Evolutionary conservation across 2,113 vertebrate genomes (phyloP).

Genomic region (Ageneiosus marmoratus): DNA sequence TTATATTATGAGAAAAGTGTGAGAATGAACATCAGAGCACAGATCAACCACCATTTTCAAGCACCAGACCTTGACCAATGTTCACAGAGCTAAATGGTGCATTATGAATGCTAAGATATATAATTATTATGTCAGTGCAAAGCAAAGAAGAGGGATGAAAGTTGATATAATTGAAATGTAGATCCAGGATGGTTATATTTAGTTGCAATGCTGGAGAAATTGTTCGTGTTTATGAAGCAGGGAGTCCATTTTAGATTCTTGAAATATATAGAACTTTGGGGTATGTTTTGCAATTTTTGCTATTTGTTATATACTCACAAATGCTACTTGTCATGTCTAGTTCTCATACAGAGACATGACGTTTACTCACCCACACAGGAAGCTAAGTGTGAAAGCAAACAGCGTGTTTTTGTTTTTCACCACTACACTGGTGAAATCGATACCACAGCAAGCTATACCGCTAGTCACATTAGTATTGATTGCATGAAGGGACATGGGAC

Average conservation of each 20-base stretch:
- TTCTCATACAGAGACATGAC: background rate
- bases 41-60: constrained; percentile 10
- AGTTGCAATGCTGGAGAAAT: background rate
- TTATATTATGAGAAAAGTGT: constrained; percentile 65
- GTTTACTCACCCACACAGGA: constrained; percentile 16
- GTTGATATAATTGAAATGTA: background rate
- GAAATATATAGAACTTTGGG: background rate
- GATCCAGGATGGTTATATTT: background rate
- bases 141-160: background rate
- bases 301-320: background rate
- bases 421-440: constrained; percentile 40
- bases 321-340: background rate
- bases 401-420: constrained; percentile 7
- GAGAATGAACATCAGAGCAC: constrained; percentile 31
- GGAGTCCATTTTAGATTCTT: background rate
- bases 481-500: constrained; percentile 32
- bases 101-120: background rate
- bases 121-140: constrained; percentile 1
- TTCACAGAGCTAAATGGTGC: background rate
- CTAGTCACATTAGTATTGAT: constrained; percentile 53
- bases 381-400: constrained; percentile 8
- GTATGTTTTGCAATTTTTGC: background rate
- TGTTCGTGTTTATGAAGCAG: background rate
- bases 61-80: background rate
- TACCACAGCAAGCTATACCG: constrained; percentile 11